Evolutionary conservation across 2,113 vertebrate genomes (phyloP).

Genomic region (Meleagris gallopavo): DNA sequence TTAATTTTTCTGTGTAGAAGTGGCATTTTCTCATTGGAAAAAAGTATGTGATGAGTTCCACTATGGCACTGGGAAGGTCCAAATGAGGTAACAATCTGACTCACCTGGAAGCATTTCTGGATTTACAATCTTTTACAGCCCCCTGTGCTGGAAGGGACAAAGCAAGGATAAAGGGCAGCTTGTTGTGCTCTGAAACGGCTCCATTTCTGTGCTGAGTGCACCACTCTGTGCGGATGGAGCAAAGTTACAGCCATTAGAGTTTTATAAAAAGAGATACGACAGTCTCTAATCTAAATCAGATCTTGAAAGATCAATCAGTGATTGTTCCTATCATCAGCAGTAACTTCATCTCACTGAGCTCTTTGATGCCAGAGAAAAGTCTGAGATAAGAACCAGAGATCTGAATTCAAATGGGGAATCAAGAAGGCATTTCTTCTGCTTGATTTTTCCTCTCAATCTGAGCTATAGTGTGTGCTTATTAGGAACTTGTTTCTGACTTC

Average conservation of each 20-base stretch:
- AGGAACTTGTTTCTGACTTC: background rate
- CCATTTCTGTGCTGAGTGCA: background rate
- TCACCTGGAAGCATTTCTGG: background rate
- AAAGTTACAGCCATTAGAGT: background rate
- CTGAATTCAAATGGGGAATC: conserved; percentile 26
- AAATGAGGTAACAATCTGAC: background rate
- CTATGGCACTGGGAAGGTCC: background rate
- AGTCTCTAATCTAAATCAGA: conserved; percentile 40
- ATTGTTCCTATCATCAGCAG: conserved; percentile 7
- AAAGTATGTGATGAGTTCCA: background rate
- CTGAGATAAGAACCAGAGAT: background rate
- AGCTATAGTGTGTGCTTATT: background rate
- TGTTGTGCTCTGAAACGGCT: background rate
- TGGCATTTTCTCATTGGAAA: background rate
- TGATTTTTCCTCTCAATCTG: background rate
- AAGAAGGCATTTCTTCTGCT: background rate
- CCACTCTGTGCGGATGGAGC: background rate
- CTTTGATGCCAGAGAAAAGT: conserved; percentile 2
- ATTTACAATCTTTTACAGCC: background rate
- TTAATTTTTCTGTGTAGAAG: background rate
- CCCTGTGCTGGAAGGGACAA: background rate
- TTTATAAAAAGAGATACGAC: background rate
- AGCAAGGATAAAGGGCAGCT: background rate
- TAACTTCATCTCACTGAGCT: background rate
- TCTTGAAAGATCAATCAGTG: conserved; percentile 39